Evolutionary conservation across 2,113 vertebrate genomes (phyloP).

Genomic region (Smithornis capensis): DNA sequence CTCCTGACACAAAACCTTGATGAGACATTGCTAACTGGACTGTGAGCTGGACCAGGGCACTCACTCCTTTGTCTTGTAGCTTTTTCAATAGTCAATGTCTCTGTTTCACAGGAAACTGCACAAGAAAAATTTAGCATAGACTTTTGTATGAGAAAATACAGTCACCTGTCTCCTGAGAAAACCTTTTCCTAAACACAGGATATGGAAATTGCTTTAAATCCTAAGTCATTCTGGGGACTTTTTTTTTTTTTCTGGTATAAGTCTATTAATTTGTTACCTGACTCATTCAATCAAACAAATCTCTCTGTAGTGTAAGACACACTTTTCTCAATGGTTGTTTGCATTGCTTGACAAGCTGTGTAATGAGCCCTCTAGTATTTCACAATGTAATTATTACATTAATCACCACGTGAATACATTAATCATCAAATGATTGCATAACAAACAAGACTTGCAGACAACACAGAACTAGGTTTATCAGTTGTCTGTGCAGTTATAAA

Average conservation of each 20-base stretch:
- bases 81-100: neutral
- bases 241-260: neutral
- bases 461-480: neutral
- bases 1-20: neutral
- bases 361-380: neutral
- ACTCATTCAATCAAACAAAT: neutral
- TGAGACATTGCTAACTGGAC: neutral
- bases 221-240: neutral
- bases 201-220: neutral
- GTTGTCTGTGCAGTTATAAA: neutral
- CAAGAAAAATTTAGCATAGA: neutral
- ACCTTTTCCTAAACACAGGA: neutral
- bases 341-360: neutral
- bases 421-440: neutral
- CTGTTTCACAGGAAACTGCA: neutral
- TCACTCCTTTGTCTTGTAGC: rapidly evolving
- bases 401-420: neutral
- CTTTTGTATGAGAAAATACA: neutral
- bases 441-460: neutral
- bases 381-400: neutral
- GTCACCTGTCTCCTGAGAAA: neutral
- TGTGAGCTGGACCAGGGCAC: neutral
- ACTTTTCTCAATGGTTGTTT: neutral
- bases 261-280: neutral
- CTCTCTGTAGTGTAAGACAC: neutral